A percentile compares a stretch with the other conserved stretches of the same genome.
Evolutionary conservation across 2,888 invertebrate genomes (phyloP).

Genomic region (Drosophila recens): DNA sequence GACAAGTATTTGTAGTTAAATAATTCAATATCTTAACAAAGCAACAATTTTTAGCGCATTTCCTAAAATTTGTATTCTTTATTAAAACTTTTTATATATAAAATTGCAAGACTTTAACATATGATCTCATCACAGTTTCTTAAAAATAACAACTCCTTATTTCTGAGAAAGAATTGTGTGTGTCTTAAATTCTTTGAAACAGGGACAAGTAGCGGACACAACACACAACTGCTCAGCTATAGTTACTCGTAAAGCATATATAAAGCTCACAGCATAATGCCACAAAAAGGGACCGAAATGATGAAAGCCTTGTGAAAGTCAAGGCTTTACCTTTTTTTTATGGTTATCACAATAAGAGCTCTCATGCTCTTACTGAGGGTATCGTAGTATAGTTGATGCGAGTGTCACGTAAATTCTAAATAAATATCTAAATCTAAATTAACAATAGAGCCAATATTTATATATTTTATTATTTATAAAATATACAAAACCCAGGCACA

Average conservation of each 20-base stretch:
- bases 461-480: too few species aligned
- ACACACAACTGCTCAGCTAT: not conserved
- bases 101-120: not conserved
- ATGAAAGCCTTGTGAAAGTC: slow-evolving; percentile 16
- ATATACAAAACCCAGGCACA: too few species aligned
- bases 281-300: slow-evolving; percentile 16
- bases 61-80: too few species aligned
- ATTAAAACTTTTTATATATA: not conserved
- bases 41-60: too few species aligned
- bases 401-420: not conserved
- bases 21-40: not conserved
- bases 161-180: not conserved
- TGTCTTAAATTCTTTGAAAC: not conserved
- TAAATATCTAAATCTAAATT: too few species aligned
- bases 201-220: not conserved
- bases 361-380: not conserved
- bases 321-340: slow-evolving; percentile 20
- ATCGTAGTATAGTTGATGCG: not conserved
- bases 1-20: not conserved
- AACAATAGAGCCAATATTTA: too few species aligned
- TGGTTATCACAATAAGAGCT: slow-evolving; percentile 6
- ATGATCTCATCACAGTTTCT: not conserved
- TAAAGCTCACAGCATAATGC: not conserved
- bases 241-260: not conserved
- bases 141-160: slow-evolving; percentile 1